Evolutionary conservation across 2,113 vertebrate species (phyloP).

Genomic region (Ellobius talpinus): DNA sequence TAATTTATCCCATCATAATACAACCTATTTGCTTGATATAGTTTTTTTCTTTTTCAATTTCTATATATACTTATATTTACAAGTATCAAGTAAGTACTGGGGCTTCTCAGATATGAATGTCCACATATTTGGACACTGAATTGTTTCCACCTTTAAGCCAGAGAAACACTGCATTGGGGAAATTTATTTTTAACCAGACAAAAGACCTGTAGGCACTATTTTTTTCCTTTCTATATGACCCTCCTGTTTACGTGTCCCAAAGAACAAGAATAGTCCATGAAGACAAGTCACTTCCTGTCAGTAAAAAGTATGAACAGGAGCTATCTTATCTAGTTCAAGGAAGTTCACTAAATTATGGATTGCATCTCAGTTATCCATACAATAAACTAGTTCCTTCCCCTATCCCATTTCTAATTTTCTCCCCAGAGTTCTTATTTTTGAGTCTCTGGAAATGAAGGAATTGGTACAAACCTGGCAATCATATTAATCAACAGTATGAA

Average conservation of each 20-base stretch:
- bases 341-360: neutral
- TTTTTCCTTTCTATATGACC: slow-evolving; percentile 2
- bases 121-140: slow-evolving; percentile 2
- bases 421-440: neutral
- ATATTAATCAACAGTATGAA: neutral
- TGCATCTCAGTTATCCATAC: neutral
- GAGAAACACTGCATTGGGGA: neutral
- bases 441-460: neutral
- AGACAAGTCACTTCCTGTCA: neutral
- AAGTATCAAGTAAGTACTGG: neutral
- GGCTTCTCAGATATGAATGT: slow-evolving; percentile 29
- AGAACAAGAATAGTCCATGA: neutral
- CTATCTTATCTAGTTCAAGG: slow-evolving; percentile 4
- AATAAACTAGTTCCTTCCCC: neutral
- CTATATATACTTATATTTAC: neutral
- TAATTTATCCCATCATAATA: neutral
- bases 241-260: neutral
- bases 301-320: neutral
- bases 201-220: neutral
- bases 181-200: neutral
- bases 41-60: neutral
- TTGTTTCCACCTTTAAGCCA: neutral
- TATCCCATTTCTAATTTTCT: neutral
- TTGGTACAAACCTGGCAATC: neutral
- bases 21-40: neutral